Percentiles rank a stretch among this genome's conserved stretches.
phyloP scores from a whole-genome alignment of 1,140 invertebrate species.

The Pseudomyrmex sp. region DNA sequence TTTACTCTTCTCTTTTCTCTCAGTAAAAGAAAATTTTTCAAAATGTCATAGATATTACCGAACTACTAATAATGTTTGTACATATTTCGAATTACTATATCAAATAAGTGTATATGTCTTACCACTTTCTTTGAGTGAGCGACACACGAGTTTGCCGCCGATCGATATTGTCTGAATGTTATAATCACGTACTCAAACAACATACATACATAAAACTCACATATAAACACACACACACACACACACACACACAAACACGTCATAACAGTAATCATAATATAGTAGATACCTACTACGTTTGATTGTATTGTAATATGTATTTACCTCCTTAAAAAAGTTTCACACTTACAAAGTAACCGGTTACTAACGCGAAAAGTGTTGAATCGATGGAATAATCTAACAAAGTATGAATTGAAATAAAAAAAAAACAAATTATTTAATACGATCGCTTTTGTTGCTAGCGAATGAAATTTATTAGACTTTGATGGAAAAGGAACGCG shows the following conservation, averaged over 20 bases:
- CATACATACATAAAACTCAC: too few species aligned
- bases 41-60: conserved; percentile 61
- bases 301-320: conserved; percentile 67
- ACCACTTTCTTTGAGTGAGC: conserved; percentile 65
- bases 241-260: conserved; percentile 3
- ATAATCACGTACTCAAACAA: conserved; percentile 56
- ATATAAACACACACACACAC: too few species aligned
- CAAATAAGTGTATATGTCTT: conserved; percentile 65
- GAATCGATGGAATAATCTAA: conserved; percentile 68
- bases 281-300: conserved; percentile 64
- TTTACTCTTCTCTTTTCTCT: conserved; percentile 5
- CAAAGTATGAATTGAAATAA: conserved; percentile 53
- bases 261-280: conserved; percentile 70
- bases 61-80: conserved; percentile 72
- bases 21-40: conserved; percentile 41
- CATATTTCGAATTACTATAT: conserved; percentile 70
- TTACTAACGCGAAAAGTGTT: conserved; percentile 25
- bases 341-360: conserved; percentile 34
- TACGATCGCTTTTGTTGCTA: conserved; percentile 9
- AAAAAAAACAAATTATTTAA: background rate
- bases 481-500: background rate
- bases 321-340: conserved; percentile 31
- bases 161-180: conserved; percentile 59
- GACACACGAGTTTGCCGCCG: conserved; percentile 59
- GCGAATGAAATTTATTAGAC: background rate